These are phyloP conservation scores for Gambusia yucatana DNA, from an alignment of 2,797 vertebrate species.

Conservation along the genomic window DNA sequence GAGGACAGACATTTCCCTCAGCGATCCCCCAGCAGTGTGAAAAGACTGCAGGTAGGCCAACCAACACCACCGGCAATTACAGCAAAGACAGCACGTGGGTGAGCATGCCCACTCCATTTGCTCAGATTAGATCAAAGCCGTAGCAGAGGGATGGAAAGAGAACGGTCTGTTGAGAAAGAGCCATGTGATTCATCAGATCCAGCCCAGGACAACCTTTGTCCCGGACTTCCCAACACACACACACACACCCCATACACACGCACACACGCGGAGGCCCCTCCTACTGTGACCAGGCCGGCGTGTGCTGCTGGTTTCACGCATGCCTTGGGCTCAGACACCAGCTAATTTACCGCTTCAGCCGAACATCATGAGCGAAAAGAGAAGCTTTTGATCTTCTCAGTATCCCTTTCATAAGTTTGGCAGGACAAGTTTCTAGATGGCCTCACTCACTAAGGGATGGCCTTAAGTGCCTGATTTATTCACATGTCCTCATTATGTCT, in stretches of 20 bases:
- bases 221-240: constrained; percentile 56
- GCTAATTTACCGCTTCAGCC: constrained; percentile 78
- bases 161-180: constrained; percentile 58
- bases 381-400: constrained; percentile 76
- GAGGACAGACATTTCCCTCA: constrained; percentile 48
- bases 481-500: constrained; percentile 57
- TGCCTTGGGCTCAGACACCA: constrained; percentile 81
- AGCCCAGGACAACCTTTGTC: constrained; percentile 70
- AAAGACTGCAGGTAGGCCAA: constrained; percentile 65
- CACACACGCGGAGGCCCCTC: constrained; percentile 52
- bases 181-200: constrained; percentile 76
- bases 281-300: constrained; percentile 72
- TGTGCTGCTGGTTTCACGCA: constrained; percentile 81
- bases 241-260: constrained; percentile 42
- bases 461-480: constrained; percentile 60
- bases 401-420: constrained; percentile 71
- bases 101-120: constrained; percentile 45
- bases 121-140: constrained; percentile 71
- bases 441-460: constrained; percentile 60
- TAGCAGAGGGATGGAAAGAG: constrained; percentile 52
- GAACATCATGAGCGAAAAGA: constrained; percentile 76
- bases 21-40: constrained; percentile 45
- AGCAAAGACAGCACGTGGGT: constrained; percentile 47
- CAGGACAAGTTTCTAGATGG: constrained; percentile 73
- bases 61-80: constrained; percentile 36